phyloP scores from a whole-genome alignment of 2,113 vertebrate species.

The Alectura lathami region DNA sequence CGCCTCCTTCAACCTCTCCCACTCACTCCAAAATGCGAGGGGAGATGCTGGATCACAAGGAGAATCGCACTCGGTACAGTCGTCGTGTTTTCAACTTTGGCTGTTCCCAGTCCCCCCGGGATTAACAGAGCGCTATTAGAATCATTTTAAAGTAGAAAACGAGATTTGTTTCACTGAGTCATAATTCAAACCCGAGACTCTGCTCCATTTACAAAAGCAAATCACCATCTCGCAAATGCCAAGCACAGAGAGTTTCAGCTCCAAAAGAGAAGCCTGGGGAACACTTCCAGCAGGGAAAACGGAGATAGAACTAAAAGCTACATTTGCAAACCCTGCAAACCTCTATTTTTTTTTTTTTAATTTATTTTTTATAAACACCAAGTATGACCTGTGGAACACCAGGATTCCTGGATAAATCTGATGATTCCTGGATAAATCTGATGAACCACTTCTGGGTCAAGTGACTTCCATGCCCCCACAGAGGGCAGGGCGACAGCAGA shows the following conservation, averaged over 20 bases:
- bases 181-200: slow-evolving; percentile 10
- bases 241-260: neutral
- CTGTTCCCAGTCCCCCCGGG: neutral
- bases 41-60: neutral
- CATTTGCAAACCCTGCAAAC: slow-evolving; percentile 11
- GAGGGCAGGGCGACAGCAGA: neutral
- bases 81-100: neutral
- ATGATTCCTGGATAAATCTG: neutral
- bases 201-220: slow-evolving; percentile 31
- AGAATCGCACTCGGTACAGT: neutral
- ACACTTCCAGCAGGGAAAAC: neutral
- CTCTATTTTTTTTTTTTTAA: neutral
- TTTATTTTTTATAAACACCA: neutral
- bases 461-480: rapidly evolving
- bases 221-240: slow-evolving; percentile 20
- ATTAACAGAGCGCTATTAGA: neutral
- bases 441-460: neutral
- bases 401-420: neutral
- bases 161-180: slow-evolving; percentile 52
- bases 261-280: neutral
- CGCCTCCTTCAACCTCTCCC: neutral
- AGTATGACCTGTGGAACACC: neutral
- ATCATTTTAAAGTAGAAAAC: neutral
- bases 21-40: neutral
- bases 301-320: neutral